Evolutionary conservation across 2,113 vertebrate genomes (phyloP).

Genomic region (Garra rufa): DNA sequence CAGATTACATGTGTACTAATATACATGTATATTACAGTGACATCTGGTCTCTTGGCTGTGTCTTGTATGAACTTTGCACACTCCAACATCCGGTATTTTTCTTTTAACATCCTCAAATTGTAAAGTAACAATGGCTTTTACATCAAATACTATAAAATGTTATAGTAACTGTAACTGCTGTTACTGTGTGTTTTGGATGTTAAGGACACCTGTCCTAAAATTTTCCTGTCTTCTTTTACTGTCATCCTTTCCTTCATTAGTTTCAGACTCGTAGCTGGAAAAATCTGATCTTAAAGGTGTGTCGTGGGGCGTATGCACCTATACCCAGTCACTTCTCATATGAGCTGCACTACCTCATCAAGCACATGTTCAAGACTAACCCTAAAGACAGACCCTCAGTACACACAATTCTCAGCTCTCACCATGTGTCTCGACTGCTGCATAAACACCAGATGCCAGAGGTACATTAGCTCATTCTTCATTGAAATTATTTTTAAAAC

Average conservation of each 20-base stretch:
- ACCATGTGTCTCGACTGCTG: slow-evolving; percentile 74
- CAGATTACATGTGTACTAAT: background rate
- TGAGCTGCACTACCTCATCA: slow-evolving; percentile 86
- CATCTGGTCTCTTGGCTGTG: slow-evolving; percentile 94
- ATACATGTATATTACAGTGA: slow-evolving; percentile 79
- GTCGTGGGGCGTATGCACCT: slow-evolving; percentile 83
- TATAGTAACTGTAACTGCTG: background rate
- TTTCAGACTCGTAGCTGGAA: slow-evolving; percentile 95
- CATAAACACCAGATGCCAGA: slow-evolving; percentile 73
- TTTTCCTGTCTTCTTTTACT: background rate
- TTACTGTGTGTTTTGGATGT: background rate
- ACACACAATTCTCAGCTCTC: slow-evolving; percentile 84
- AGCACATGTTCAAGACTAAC: slow-evolving; percentile 91
- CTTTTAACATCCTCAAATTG: background rate
- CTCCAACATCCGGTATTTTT: slow-evolving; percentile 85
- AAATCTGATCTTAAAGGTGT: slow-evolving; percentile 91
- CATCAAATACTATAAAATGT: background rate
- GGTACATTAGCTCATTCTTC: slow-evolving; percentile 69
- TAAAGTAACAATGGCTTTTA: background rate
- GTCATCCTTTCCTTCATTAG: slow-evolving; percentile 67
- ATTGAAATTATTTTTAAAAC: background rate
- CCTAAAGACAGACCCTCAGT: slow-evolving; percentile 87
- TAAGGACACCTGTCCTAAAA: background rate
- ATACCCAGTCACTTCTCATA: slow-evolving; percentile 85
- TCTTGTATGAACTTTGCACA: slow-evolving; percentile 92